phyloP scores from a whole-genome alignment of 2,888 invertebrate genomes.

The Anthophora plumipes region DNA sequence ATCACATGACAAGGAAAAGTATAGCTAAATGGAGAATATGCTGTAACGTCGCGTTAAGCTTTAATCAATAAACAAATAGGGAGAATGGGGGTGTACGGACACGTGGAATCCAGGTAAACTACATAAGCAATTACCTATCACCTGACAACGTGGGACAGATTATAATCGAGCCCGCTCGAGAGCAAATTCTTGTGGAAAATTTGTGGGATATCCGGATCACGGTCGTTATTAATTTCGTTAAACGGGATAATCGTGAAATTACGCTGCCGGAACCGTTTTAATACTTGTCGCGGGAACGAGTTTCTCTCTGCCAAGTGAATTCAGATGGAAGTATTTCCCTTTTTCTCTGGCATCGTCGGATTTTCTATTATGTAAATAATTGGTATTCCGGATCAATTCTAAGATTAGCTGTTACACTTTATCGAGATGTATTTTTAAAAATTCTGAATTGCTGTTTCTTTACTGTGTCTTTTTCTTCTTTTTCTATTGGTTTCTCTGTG shows the following conservation, averaged over 20 bases:
- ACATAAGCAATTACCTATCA: conserved; percentile 48
- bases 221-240: conserved; percentile 30
- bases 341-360: background rate
- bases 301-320: background rate
- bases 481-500: too few species aligned
- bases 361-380: background rate
- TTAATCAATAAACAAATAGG: conserved; percentile 66
- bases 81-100: conserved; percentile 2
- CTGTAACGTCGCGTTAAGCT: conserved; percentile 63
- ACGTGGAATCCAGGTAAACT: conserved; percentile 31
- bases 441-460: too few species aligned
- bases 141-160: conserved; percentile 16
- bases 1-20: conserved; percentile 57
- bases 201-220: conserved; percentile 5
- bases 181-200: conserved; percentile 38
- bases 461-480: too few species aligned
- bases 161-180: conserved; percentile 14
- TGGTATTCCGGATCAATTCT: background rate
- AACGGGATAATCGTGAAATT: conserved; percentile 6
- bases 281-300: background rate
- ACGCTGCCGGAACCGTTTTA: background rate
- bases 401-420: too few species aligned
- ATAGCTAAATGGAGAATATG: conserved; percentile 43
- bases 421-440: too few species aligned
- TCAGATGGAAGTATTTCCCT: background rate